Percentiles rank a stretch among this genome's conserved stretches.
Conservation (phyloP, 2,797 vertebrate species). For the Enoplosus armatus region DNA sequence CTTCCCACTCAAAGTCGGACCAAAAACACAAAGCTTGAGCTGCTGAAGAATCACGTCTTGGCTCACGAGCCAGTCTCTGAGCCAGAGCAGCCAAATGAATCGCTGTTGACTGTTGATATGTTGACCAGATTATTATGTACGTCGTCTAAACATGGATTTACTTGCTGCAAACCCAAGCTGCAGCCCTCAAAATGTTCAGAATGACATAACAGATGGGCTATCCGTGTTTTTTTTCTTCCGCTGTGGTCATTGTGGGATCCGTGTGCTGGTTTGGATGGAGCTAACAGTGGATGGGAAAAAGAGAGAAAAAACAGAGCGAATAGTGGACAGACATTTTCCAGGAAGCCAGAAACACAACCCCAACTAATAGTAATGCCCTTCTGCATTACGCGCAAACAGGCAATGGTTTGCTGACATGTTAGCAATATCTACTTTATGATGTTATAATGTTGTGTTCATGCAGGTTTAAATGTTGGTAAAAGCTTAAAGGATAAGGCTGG, state of each 20-base stretch:
- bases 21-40: neutral
- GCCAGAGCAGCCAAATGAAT: neutral
- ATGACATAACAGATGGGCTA: conserved; percentile 14
- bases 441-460: no score
- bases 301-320: neutral
- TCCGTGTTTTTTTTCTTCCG: neutral
- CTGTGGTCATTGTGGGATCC: neutral
- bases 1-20: neutral
- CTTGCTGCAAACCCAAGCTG: conserved; percentile 24
- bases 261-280: conserved; percentile 17
- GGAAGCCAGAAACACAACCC: no score
- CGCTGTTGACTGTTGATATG: neutral
- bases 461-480: no score
- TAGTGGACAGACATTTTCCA: no score
- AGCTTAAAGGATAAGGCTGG: no score
- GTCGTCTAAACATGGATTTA: conserved; percentile 5
- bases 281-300: neutral
- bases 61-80: neutral
- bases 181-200: conserved; percentile 10
- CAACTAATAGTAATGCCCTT: no score
- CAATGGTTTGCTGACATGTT: no score
- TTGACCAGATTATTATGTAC: neutral
- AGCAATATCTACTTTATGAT: no score
- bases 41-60: neutral
- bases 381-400: no score